Base-by-base conservation (phyloP, 2,888 invertebrate species). In the Trilocha varians region DNA sequence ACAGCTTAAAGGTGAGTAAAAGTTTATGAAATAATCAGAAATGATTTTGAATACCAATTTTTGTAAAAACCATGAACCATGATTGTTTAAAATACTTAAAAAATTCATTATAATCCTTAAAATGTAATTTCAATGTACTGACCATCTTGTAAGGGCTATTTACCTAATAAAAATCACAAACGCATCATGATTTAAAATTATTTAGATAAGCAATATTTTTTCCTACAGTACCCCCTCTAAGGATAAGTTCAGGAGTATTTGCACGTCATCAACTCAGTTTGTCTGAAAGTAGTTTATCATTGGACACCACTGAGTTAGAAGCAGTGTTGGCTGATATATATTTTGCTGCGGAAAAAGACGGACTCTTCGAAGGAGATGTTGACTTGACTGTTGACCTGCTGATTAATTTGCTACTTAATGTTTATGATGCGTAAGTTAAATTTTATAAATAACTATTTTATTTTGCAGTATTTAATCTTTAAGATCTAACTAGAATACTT, bases 311-410 rank as follows among this genome's bases (percentile, higher is more conserved):
- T 33, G 92, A 93, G 64, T 66, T 93, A 15, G 92, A 92, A 62
- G 90, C 90, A 36, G 88, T 94, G 13, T 75, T 94, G 5, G 89
- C 89, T 1, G 93, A 93, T 59, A 91, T 93, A 47, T 92, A 90
- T 65, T 91, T 91, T 78, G 91, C 91, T 14, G 89, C 91, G 0
- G 88, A 90, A 56, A 92, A 91, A 58, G 90, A 91, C 62, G 88
- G 88, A 36, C 68, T 88, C 42, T 87, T 87, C 38, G 83, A 83
- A 55, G 89, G 89, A 39, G 88, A 91, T 58, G 85, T 90, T 16
- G 90, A 91, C 62, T 65, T 88, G 46, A 85, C 88, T 15, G 89
- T 90, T 32, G 91, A 92, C 65, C 66, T 91, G 43, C 76, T 90
- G 56, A 82, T 91, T 40, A 90, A 90, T 72, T 88, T 91, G 51